Evolutionary conservation across 2,797 vertebrate genomes (phyloP), one percentile per base, ranked within the genome.

Genomic region (Malurus splendens): DNA sequence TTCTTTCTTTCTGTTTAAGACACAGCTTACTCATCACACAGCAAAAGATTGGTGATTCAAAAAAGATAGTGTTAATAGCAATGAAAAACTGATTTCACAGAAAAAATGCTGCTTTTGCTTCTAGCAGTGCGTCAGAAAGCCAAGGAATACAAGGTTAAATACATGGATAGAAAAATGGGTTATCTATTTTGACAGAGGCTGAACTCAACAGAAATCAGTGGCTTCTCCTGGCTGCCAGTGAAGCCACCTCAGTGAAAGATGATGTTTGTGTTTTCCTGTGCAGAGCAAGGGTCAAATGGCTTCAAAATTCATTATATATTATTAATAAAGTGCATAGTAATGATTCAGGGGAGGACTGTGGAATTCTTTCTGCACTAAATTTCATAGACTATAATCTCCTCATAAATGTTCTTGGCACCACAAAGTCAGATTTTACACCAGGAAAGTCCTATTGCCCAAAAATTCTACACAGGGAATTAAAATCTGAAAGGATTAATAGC

Each of bases 361-460:
- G 84, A 87, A 93, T 75, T 84, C 59, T 60, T 88, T 59, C 48
- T 80, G 38, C 56, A 36, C 44, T 93, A 77, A 93, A 86, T 92
- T 85, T 82, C 71, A 74, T 72, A 56, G 15, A 18, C 14, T 42
- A 51, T 52, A 65, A 44, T 82, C 73, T 73, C 39, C 82, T 54
- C 48, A 90, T 25, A 70, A 72, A 80, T 48, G 56, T 65, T 72
- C 42, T 79, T 94, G 67, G 38, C 72, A 86, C 32, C 6, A 67
- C 16, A 42, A 38, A 38, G 33, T 72, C 68, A 56, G 57, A 70
- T 90, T 93, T 95, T 91, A 57, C 93, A 87, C 17, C 3, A 8
- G 12, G 66, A 59, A 68, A 30, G 14, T 39, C 41, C 48, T 74
- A 42, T 51, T 90, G 59, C 62, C 36, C 41, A 66, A 39, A 23